Evolutionary conservation across 2,888 invertebrate genomes (phyloP).

Genomic region (Strigamia transsilvanica): DNA sequence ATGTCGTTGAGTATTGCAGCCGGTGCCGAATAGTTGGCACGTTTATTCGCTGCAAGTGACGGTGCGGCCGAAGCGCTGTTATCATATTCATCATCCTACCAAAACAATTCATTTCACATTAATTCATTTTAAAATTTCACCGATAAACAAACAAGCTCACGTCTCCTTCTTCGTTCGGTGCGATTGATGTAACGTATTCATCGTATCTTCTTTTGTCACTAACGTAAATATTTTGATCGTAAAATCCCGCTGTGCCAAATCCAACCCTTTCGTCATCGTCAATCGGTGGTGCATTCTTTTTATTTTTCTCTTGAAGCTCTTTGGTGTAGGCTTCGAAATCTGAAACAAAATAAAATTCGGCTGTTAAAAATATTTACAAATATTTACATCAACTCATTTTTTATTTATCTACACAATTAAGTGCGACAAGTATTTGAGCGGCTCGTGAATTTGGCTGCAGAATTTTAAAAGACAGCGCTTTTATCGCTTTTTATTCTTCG

Average conservation of each 20-base stretch:
- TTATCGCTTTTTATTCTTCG: not conserved
- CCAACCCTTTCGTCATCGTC: conserved; percentile 79
- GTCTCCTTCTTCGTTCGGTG: conserved; percentile 93
- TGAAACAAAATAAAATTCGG: conserved; percentile 66
- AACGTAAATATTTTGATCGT: conserved; percentile 94
- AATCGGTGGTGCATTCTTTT: conserved; percentile 71
- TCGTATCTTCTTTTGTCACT: conserved; percentile 79
- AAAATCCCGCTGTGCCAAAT: conserved; percentile 81
- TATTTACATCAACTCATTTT: not conserved
- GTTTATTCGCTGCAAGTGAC: conserved; percentile 68
- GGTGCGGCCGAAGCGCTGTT: conserved; percentile 58
- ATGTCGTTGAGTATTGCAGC: conserved; percentile 89
- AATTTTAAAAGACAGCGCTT: not conserved
- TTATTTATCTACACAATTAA: too few relatives aligned
- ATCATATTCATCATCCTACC: conserved; percentile 85
- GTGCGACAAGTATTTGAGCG: too few relatives aligned
- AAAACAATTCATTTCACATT: conserved; percentile 16
- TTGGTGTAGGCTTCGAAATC: conserved; percentile 95
- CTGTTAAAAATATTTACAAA: not conserved
- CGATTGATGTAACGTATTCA: conserved; percentile 95
- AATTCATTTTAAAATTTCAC: not conserved
- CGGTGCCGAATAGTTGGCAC: conserved; percentile 84
- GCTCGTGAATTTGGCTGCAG: not conserved
- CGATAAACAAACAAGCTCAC: conserved; percentile 62
- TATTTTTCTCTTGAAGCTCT: conserved; percentile 88